Evolutionary conservation across 2,797 vertebrate genomes (phyloP).

Genomic region (Enteromius thamalakanensis): DNA sequence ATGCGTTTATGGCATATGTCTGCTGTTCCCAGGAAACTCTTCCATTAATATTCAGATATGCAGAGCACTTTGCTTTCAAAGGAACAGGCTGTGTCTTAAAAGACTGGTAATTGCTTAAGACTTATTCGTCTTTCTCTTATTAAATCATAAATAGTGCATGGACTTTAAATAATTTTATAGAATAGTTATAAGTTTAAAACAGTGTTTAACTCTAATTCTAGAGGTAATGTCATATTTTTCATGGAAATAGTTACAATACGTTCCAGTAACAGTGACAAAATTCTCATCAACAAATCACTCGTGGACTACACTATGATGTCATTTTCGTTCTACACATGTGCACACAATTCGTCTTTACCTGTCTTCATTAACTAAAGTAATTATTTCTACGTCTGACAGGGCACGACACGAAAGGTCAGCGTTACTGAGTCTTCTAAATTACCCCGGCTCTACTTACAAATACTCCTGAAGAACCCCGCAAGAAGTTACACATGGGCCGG

Average conservation of each 20-base stretch:
- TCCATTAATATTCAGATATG: conserved; percentile 76
- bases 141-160: conserved; percentile 36
- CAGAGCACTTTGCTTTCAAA: conserved; percentile 50
- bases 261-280: conserved; percentile 52
- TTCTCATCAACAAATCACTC: conserved; percentile 14
- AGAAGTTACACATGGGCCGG: conserved; percentile 11
- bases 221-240: background rate
- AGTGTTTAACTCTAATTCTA: conserved; percentile 3
- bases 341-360: conserved; percentile 50
- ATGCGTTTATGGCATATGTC: conserved; percentile 74
- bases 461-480: conserved; percentile 7
- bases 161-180: conserved; percentile 29
- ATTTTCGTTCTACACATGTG: conserved; percentile 59
- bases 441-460: conserved; percentile 20
- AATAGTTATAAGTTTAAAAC: conserved; percentile 22
- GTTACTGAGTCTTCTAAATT: conserved; percentile 37
- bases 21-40: conserved; percentile 74
- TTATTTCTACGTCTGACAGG: conserved; percentile 64
- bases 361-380: conserved; percentile 71
- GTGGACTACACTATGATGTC: conserved; percentile 52
- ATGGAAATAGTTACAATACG: background rate
- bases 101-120: conserved; percentile 46
- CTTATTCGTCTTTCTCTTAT: conserved; percentile 30
- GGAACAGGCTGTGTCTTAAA: conserved; percentile 40
- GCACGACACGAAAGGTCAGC: conserved; percentile 64